Percentiles rank a stretch among this genome's conserved stretches.
phyloP scores from a whole-genome alignment of 2,113 vertebrate species.

The Carassius auratus region DNA sequence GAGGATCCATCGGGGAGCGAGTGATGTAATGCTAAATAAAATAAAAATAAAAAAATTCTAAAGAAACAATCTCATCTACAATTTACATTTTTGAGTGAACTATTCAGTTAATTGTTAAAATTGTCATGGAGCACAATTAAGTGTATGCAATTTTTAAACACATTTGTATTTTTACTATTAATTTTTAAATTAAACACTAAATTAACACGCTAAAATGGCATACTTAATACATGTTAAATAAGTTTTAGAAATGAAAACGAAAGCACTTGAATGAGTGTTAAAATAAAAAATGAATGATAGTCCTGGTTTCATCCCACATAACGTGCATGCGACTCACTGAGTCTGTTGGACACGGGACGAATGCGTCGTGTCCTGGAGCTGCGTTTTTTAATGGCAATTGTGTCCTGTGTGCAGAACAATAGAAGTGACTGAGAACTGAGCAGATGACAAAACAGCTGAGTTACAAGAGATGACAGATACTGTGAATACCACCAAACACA shows the following conservation, averaged over 20 bases:
- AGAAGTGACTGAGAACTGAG: constrained; percentile 7
- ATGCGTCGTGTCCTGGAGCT: constrained; percentile 85
- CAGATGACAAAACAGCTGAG: constrained; percentile 34
- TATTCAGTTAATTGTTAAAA: too few relatives aligned
- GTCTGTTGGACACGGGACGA: constrained; percentile 86
- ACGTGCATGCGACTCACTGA: constrained; percentile 76
- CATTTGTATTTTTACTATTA: too few relatives aligned
- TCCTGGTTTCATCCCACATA: neutral
- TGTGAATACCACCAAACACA: constrained; percentile 27
- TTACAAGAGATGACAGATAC: constrained; percentile 26
- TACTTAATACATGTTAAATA: too few relatives aligned
- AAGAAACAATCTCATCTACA: too few relatives aligned
- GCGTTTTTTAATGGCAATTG: constrained; percentile 88
- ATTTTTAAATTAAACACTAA: neutral
- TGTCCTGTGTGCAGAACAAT: constrained; percentile 76
- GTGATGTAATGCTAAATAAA: too few relatives aligned
- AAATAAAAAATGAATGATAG: neutral
- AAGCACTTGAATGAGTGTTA: neutral
- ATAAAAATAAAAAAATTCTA: too few relatives aligned
- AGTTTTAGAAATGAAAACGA: neutral
- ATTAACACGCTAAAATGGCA: neutral
- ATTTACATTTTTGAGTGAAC: too few relatives aligned
- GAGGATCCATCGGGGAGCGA: too few relatives aligned
- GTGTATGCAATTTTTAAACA: too few relatives aligned
- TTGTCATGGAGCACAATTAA: too few relatives aligned